Base-by-base conservation (phyloP, 2,797 vertebrate genomes). In the Gambelia wislizenii region DNA sequence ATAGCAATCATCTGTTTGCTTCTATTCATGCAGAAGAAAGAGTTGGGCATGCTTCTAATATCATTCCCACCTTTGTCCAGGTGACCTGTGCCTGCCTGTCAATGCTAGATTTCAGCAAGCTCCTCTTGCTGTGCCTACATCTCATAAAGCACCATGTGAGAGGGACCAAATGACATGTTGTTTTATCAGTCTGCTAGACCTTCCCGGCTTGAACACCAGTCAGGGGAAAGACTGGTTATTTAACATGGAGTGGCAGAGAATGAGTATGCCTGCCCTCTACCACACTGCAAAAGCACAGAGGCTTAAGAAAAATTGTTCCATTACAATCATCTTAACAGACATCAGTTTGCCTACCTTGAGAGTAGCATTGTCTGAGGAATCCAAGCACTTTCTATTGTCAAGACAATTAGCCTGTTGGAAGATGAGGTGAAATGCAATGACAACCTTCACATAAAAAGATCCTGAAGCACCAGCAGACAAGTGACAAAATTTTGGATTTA, bases 21-120 rank as follows among this genome's bases (percentile, higher is more conserved):
- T 76, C 25, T 49, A 49, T 56, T 44, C 12, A 81, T 49, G 39
- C 52, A 70, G 20, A 30, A 54, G 44, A 54, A 30, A 67, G 56
- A 78, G 52, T 6, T 78, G 47, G 27, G 20, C 10, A 56, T n/a
- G 84, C 30, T 22, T 64, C 84, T 82, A 25, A 5, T 20, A 18
- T 33, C 54, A 85, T 89, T 89, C 79, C 47, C 70, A 76, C 47
- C 30, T 86, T 82, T 86, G 36, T 59, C 47, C 20, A 82, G 33
- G 13, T 70, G 42, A 44, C 59, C 47, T 30, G 16, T 56, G 67
- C 33, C 33, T 69, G 64, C 9, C 86, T 64, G 1, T 82, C 70
- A 36, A 0, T 87, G 36, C 49, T 56, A 70, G 9, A 77, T 83
- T 49, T 69, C 56, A 44, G 59, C 4, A 69, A 84, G 67, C 18